A percentile compares a stretch with the other conserved stretches of the same genome.
Conservation (phyloP, 2,888 invertebrate genomes). For the Mimachlamys varia region DNA sequence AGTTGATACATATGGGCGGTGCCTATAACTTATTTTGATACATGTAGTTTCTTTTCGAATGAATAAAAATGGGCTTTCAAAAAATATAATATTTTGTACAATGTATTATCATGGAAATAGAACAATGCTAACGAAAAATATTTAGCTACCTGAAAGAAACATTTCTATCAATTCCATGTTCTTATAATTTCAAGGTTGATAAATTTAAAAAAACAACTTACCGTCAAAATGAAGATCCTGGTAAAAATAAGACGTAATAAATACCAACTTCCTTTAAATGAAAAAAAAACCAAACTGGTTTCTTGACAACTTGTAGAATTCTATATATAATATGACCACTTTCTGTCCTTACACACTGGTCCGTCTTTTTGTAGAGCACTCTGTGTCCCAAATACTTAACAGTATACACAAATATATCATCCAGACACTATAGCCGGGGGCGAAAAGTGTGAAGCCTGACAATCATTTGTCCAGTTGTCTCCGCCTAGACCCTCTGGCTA, state of each 20-base stretch:
- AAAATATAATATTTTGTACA: too few relatives aligned
- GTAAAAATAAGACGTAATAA: neutral
- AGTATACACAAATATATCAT: constrained; percentile 20
- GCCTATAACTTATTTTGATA: too few relatives aligned
- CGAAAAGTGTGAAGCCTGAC: neutral
- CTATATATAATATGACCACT: neutral
- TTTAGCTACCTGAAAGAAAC: neutral
- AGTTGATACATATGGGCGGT: too few relatives aligned
- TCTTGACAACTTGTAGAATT: neutral
- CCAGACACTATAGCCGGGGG: neutral
- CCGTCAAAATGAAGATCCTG: neutral
- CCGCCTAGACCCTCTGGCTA: constrained; percentile 30
- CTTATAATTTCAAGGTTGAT: neutral
- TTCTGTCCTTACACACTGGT: neutral
- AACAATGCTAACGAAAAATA: neutral
- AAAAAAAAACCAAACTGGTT: neutral
- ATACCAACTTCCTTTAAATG: neutral
- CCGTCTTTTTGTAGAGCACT: neutral
- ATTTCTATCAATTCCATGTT: neutral
- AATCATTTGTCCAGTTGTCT: neutral
- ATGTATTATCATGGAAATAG: too few relatives aligned
- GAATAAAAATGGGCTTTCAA: too few relatives aligned
- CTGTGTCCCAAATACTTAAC: neutral
- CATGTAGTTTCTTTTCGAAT: too few relatives aligned
- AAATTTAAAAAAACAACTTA: neutral